phyloP scores from a whole-genome alignment of 2,113 vertebrate species.

The Lagopus leucura region DNA sequence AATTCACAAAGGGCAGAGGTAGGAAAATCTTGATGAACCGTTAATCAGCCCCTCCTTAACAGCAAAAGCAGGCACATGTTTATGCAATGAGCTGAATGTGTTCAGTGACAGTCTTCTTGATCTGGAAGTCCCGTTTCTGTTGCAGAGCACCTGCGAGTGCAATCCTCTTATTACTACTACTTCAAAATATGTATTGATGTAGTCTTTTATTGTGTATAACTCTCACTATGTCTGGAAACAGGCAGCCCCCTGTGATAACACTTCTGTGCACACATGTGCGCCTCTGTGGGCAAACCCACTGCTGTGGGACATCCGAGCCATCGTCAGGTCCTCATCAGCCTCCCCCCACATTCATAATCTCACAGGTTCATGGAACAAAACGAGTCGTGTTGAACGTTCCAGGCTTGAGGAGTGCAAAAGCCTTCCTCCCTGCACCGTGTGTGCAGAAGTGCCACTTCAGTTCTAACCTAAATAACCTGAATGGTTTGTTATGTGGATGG shows the following conservation, averaged over 20 bases:
- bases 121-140: background rate
- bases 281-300: fast-evolving
- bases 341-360: fast-evolving
- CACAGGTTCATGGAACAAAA: background rate
- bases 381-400: background rate
- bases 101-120: background rate
- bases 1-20: background rate
- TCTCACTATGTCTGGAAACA: background rate
- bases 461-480: background rate
- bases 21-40: background rate
- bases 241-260: background rate
- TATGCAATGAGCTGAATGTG: background rate
- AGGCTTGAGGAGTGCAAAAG: background rate
- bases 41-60: background rate
- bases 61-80: background rate
- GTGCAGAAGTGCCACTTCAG: background rate
- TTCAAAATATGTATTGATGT: background rate
- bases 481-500: fast-evolving
- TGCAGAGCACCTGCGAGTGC: background rate
- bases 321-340: background rate
- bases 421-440: background rate
- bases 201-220: background rate
- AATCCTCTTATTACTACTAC: background rate
- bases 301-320: fast-evolving
- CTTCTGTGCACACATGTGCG: fast-evolving